Evolutionary conservation across 2,888 invertebrate genomes (phyloP), one percentile per base, ranked within the genome.

Genomic region (Acrobasis suavella): DNA sequence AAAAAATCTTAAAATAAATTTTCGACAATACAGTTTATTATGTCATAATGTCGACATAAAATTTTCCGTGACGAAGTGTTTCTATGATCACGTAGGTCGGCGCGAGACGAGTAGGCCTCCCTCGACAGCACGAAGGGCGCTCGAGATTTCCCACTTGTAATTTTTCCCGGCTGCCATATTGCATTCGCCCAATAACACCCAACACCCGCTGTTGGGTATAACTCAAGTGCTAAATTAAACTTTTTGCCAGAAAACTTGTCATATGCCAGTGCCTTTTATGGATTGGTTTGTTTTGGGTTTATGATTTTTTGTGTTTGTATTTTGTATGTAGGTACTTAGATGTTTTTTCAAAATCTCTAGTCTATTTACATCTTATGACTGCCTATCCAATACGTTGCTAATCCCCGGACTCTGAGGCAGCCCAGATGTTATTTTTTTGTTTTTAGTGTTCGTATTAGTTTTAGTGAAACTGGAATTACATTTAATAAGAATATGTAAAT

Each of bases 221-320:
- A 84, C 83, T 83, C 83, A 79, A 80, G 83, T 75, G 81, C 80
- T 78, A 86, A 86, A 87, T 87, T 85, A 85, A 84, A 86, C 82
- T 85, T 87, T 86, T 86, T 83, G 80, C 78, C 68, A 68, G 73
- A 74, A 77, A 78, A 80, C 76, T 83, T 83, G 82, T 85, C 83
- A 84, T 81, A 79, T 82, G 82, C 77, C 74, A 80, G 77, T 73
- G 81, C 77, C 79, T 77, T 32, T 82, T 80, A 79, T 79, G 74
- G 75, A 81, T 81, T 78, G 76, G 75, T 74, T 76, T 79, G 74
- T 77, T 77, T 72, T 73, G 65, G 63, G 62, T 64, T 16, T 72
- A 73, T 69, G 68, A 67, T 72, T 70, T 68, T 68, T 63, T 58
- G 54, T 14, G 14, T 60, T 51, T 64, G 46, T 56, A 6, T 64